Evolutionary conservation across 2,888 invertebrate species (phyloP).

Genomic region (Lycaena phlaeas): DNA sequence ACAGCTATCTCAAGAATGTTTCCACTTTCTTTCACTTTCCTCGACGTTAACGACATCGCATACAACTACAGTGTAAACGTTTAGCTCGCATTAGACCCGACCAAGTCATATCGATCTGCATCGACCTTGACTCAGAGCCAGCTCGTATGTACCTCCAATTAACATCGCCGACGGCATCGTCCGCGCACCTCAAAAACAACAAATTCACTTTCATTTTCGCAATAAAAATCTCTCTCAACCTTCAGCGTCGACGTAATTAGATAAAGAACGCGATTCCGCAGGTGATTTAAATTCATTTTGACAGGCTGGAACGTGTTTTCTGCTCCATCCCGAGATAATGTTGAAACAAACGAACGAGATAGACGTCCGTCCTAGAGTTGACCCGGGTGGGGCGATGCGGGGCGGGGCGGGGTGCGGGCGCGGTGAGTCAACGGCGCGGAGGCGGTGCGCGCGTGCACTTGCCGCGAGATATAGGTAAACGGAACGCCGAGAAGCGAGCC

Average conservation of each 20-base stretch:
- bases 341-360: slow-evolving; percentile 18
- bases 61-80: slow-evolving; percentile 27
- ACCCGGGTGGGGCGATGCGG: slow-evolving; percentile 30
- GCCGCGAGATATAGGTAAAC: slow-evolving; percentile 71
- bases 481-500: slow-evolving; percentile 58
- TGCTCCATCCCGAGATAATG: too few relatives aligned
- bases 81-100: slow-evolving; percentile 28
- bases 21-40: slow-evolving; percentile 65
- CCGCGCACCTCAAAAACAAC: slow-evolving; percentile 27
- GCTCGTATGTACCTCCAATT: slow-evolving; percentile 36
- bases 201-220: neutral
- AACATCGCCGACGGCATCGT: slow-evolving; percentile 58
- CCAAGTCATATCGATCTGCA: slow-evolving; percentile 46
- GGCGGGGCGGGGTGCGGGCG: slow-evolving; percentile 34
- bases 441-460: slow-evolving; percentile 55
- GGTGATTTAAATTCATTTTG: too few relatives aligned
- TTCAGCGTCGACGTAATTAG: too few relatives aligned
- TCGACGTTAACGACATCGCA: slow-evolving; percentile 39
- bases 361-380: slow-evolving; percentile 45
- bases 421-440: slow-evolving; percentile 53
- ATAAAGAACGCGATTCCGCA: too few relatives aligned
- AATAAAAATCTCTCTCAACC: neutral
- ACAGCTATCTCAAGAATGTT: slow-evolving; percentile 44
- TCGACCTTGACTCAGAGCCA: slow-evolving; percentile 59
- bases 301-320: too few relatives aligned